Evolutionary conservation across 2,797 vertebrate genomes (phyloP).

Genomic region (Gastrophryne carolinensis): DNA sequence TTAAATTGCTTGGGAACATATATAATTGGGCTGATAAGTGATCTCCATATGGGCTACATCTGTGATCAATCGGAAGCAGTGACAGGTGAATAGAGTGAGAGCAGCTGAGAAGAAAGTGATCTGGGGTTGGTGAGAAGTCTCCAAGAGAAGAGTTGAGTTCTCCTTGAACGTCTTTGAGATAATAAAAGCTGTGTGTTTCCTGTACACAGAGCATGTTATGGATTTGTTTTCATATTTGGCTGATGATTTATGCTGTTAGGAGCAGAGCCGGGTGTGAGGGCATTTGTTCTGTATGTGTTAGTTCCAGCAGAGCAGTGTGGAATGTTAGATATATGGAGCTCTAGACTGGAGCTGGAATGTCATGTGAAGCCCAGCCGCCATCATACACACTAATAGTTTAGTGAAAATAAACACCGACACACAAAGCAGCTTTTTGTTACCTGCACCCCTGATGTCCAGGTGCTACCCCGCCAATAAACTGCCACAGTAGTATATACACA

Average conservation of each 20-base stretch:
- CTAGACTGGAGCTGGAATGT: constrained; percentile 29
- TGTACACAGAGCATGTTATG: background rate
- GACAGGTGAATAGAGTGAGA: background rate
- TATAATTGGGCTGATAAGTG: no score
- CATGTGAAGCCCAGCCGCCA: background rate
- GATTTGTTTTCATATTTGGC: constrained; percentile 49
- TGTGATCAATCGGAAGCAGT: background rate
- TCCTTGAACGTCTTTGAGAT: no score
- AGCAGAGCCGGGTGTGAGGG: constrained; percentile 42
- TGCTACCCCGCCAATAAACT: background rate
- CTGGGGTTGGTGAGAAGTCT: no score
- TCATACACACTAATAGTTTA: background rate
- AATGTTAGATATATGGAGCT: constrained; percentile 52
- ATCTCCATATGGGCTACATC: background rate
- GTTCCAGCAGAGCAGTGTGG: constrained; percentile 67
- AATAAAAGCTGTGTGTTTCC: background rate
- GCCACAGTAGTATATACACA: background rate
- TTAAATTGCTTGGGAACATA: no score
- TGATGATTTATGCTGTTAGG: constrained; percentile 57
- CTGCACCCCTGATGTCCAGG: background rate
- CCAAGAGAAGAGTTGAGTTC: no score
- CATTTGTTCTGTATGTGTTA: constrained; percentile 64
- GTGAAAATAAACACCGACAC: constrained; percentile 2
- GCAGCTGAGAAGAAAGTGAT: background rate
- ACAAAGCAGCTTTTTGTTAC: constrained; percentile 28